A percentile compares a stretch with the other conserved stretches of the same genome.
These are phyloP conservation scores for Cebus imitator DNA, from an alignment of 2,113 vertebrate species.

Conservation along the genomic window DNA sequence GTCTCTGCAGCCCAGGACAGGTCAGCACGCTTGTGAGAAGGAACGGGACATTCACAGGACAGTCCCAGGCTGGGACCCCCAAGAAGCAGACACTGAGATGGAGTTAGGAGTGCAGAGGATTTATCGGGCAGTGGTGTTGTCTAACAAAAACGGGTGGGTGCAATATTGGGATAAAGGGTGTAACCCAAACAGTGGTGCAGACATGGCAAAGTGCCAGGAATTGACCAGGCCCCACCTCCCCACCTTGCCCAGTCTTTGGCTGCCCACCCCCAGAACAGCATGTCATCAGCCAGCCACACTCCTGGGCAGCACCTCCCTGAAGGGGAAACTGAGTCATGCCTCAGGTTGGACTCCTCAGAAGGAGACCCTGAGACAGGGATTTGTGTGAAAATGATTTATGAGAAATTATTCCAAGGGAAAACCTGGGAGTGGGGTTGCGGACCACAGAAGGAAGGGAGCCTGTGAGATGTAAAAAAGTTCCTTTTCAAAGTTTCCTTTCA, in stretches of 20 bases:
- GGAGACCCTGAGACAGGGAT: background rate
- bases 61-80: background rate
- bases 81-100: background rate
- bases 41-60: background rate
- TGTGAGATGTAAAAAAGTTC: background rate
- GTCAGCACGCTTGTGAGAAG: background rate
- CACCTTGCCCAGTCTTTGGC: background rate
- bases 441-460: background rate
- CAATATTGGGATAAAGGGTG: background rate
- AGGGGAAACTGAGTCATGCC: background rate
- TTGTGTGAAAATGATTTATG: background rate
- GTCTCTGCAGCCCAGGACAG: background rate
- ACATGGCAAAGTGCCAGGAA: background rate
- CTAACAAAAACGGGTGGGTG: background rate
- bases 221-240: too few species aligned
- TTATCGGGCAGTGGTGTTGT: too few species aligned
- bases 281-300: background rate
- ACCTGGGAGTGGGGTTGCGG: background rate
- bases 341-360: background rate
- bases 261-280: background rate
- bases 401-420: background rate
- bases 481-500: too few species aligned
- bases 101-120: background rate
- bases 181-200: background rate
- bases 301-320: background rate